Evolutionary conservation across 2,797 vertebrate species (phyloP), one percentile per base, ranked within the genome.

Genomic region (Acanthurus tractus): DNA sequence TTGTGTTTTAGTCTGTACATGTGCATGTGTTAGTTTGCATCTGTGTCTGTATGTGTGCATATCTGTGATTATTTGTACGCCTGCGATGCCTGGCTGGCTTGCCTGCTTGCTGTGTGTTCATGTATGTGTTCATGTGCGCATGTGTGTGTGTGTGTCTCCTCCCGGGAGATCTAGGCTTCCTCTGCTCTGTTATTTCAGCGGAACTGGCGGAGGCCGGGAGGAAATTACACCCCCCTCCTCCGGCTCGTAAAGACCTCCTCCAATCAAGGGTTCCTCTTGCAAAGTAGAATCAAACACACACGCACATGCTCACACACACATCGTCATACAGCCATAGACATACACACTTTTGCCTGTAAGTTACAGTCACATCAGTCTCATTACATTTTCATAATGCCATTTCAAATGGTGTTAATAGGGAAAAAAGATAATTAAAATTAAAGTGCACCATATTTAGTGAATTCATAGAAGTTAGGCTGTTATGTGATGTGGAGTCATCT

Each of bases 151-250:
- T 84, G 82, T 88, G 89, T 90, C 71, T 76, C 82, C 81, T 92
- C 79, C 82, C 82, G 53, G 90, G 95, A 95, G 95, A 95, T 92
- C 93, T 87, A 88, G 88, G 91, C 93, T 96, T 96, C 92, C 94
- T 94, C 92, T 90, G 42, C 92, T 86, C 89, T 93, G 94, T 95
- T 93, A 88, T 93, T 95, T 91, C 91, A 95, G 92, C 92, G 88
- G 92, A 95, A 93, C 90, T 91, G 78, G 93, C 58, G 93, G 93
- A 95, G 93, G 88, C 92, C 58, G 91, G 92, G 94, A 95, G 96
- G 96, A 96, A 96, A 96, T 96, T 90, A 91, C 95, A 93, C 92
- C 89, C 95, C 92, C 93, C 94, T 95, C 93, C 94, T 95, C 92
- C 82, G 89, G 94, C 94, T 95, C 87, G 88, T 96, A 95, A 96